Evolutionary conservation across 2,888 invertebrate genomes (phyloP).

Genomic region (Carabus problematicus): DNA sequence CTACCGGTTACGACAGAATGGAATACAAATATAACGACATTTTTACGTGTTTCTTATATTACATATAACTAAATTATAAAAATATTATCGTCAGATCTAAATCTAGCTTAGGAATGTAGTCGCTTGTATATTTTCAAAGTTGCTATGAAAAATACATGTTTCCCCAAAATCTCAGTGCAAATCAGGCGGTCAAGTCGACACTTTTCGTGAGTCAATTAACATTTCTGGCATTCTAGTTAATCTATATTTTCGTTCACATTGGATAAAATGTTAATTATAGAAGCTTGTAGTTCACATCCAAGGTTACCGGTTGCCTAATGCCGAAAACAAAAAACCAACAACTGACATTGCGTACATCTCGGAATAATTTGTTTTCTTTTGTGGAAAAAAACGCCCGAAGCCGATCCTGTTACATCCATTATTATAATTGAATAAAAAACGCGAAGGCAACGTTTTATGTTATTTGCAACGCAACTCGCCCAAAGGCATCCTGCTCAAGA

Average conservation of each 20-base stretch:
- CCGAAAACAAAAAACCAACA: background rate
- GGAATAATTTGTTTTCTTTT: conserved; percentile 31
- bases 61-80: too few species aligned
- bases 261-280: background rate
- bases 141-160: conserved; percentile 13
- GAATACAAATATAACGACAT: too few species aligned
- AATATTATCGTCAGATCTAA: too few species aligned
- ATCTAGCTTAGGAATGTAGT: too few species aligned
- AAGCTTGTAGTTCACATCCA: conserved; percentile 32
- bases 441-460: conserved; percentile 31
- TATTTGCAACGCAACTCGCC: conserved; percentile 16
- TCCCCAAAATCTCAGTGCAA: background rate
- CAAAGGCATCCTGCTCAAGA: conserved; percentile 30
- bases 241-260: too few species aligned
- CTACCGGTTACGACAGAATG: too few species aligned
- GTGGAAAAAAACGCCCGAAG: conserved; percentile 26
- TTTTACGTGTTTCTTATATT: too few species aligned
- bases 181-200: conserved; percentile 22
- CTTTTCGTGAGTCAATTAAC: conserved; percentile 28
- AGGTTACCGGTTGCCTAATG: conserved; percentile 30
- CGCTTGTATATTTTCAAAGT: too few species aligned
- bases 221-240: conserved; percentile 7
- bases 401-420: conserved; percentile 36
- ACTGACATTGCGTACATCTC: conserved; percentile 15
- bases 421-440: conserved; percentile 32